Evolutionary conservation across 2,888 invertebrate genomes (phyloP), one percentile per base, ranked within the genome.

Genomic region (Nipponacmea schrenckii): DNA sequence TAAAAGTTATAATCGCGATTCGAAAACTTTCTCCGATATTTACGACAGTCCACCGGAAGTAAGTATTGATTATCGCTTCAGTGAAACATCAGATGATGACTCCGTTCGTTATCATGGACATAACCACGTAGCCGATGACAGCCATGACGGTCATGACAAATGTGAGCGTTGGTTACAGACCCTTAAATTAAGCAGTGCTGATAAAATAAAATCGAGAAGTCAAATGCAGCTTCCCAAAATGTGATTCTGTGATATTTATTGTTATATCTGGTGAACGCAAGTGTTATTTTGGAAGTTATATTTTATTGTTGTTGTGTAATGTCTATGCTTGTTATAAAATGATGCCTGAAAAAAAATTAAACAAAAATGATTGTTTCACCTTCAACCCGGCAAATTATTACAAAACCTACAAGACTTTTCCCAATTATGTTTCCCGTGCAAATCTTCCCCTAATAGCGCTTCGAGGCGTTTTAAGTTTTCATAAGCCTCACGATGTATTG

Each of bases 191-290:
- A 78, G 78, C 48, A 80, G 81, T 69, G 72, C 77, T 10, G 83
- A 84, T 62, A 79, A 81, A 63, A 78, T 84, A 31, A 84, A 84
- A 72, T 83, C 84, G 0, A 77, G 83, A 69, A 83, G 83, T 73
- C 83, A 84, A 70, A 84, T 84, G 74, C 83, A 84, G 67, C 72
- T 84, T 12, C 83, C 83, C 10, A 82, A 83, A 64, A 78, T 83
- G 69, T 82, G 75, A 79, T 26, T 45, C 26, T 26, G 24, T 39
- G 45, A 26, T 66, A 31, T 46, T 66, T 44, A 66, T 31, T 17
- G 20, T 66, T 44, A 44, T 39, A 39, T 39, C 39, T 39, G 39
- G 39, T 39, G 39, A 10, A 39, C 39, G 39, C 39, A 39, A 39
- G 39, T 39, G 39, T 39, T 39, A 39, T 39, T 39, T 10, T 39